phyloP scores from a whole-genome alignment of 64 coral and sea anemone species.

The Porites australiensis region DNA sequence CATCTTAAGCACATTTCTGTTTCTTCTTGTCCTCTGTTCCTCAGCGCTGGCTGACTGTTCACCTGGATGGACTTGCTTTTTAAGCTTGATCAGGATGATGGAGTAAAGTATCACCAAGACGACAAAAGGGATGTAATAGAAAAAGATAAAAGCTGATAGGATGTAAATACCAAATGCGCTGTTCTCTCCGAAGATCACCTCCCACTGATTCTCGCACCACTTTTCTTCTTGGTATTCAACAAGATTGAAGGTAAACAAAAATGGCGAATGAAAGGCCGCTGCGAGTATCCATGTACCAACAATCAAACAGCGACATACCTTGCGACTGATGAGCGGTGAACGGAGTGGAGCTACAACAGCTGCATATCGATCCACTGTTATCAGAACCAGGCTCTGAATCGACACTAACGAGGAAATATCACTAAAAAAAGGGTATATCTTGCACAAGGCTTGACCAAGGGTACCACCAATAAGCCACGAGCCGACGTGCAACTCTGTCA shows the following conservation, averaged over 20 bases:
- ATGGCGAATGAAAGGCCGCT: neutral
- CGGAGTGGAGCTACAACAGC: conserved; percentile 50
- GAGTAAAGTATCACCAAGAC: conserved; percentile 24
- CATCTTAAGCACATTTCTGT: conserved; percentile 37
- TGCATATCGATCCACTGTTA: conserved; percentile 60
- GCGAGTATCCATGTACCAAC: conserved; percentile 24
- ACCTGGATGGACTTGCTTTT: neutral
- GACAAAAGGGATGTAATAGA: neutral
- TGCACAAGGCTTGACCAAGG: conserved; percentile 43
- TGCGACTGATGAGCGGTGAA: neutral
- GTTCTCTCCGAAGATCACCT: neutral
- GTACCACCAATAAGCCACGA: conserved; percentile 3
- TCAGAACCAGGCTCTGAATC: conserved; percentile 46
- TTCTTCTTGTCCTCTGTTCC: neutral
- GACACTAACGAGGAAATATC: conserved; percentile 20
- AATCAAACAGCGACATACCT: conserved; percentile 18
- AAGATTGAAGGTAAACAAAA: conserved; percentile 14
- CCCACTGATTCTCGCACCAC: neutral
- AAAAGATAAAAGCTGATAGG: neutral
- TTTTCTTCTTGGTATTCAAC: neutral
- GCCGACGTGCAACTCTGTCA: neutral
- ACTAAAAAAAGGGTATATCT: neutral
- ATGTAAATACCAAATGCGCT: neutral
- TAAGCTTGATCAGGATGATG: conserved; percentile 5
- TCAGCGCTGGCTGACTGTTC: neutral